Evolutionary conservation across 2,113 vertebrate genomes (phyloP), one percentile per base, ranked within the genome.

Genomic region (Ramphastos sulfuratus): DNA sequence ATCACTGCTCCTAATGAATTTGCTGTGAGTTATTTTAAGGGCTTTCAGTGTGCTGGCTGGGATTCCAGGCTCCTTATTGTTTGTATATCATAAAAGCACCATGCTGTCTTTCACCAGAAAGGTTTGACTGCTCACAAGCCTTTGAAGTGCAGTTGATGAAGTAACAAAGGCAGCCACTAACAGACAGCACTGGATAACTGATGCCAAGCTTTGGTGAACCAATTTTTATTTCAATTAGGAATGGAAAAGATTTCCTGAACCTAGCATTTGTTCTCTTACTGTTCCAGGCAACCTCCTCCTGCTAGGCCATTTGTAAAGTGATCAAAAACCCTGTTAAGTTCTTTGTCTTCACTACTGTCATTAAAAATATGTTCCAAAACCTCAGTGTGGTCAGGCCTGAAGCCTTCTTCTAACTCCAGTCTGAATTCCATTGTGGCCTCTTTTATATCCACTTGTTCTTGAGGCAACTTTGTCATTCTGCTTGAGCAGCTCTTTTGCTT

Each of bases 21-120:
- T 91, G 33, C 85, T 78, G 65, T 73, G 54, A 63, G 15, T 86
- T 81, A 85, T 73, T 89, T 95, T 69, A 93, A 69, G 78, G 73
- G 19, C 58, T 94, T 89, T 90, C 80, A 91, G 52, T 35, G 39
- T 65, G 54, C 65, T 88, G 52, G 44, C 65, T 86, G 42, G 70
- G 48, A 72, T 86, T 94, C 73, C 77, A 90, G 61, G 39, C 59
- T 85, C 75, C 70, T 91, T 74, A 59, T 25, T 95, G 80, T 94
- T 88, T 93, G 65, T 88, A 86, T 65, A 87, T 88, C 88, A 61
- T 94, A 96, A 96, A 95, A 94, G 35, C 90, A 90, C 87, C 67
- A 94, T 69, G 89, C 82, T 92, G 50, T 94, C 93, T 94, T 96
- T 96, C 94, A 96, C 69, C 94, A 96, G 85, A 83, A 92, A 93